A percentile compares a stretch with the other conserved stretches of the same genome.
These are phyloP conservation scores for Erebia palarica DNA, from an alignment of 2,888 invertebrate species.

Conservation along the genomic window DNA sequence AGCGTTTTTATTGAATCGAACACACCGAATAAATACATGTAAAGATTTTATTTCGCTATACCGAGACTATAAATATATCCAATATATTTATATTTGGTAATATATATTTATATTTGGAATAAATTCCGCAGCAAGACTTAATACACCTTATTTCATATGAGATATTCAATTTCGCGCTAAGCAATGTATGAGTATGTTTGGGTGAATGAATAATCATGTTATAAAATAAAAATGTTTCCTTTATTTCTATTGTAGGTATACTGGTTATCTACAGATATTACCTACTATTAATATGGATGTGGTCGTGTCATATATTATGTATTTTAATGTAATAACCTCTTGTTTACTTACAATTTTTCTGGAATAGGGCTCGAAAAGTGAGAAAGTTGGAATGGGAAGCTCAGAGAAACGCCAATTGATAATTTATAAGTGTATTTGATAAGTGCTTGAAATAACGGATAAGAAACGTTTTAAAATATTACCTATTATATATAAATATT, in stretches of 20 bases:
- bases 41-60: neutral
- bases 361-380: constrained; percentile 63
- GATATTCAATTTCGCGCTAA: constrained; percentile 52
- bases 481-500: constrained; percentile 52
- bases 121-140: constrained; percentile 40
- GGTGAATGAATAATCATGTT: constrained; percentile 61
- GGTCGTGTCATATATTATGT: constrained; percentile 64
- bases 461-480: constrained; percentile 67
- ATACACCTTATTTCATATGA: constrained; percentile 48
- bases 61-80: no score
- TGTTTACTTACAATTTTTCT: constrained; percentile 79
- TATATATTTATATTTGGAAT: constrained; percentile 7
- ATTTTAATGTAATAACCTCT: constrained; percentile 69
- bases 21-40: neutral
- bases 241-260: constrained; percentile 60
- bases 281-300: constrained; percentile 65
- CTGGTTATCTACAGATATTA: constrained; percentile 51
- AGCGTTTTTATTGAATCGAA: neutral
- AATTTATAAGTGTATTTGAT: constrained; percentile 64
- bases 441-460: constrained; percentile 71
- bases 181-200: constrained; percentile 58
- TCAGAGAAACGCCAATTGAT: constrained; percentile 76
- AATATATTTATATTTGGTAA: constrained; percentile 3
- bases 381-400: constrained; percentile 59
- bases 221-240: constrained; percentile 54